Evolutionary conservation across 1,140 invertebrate species (phyloP), one percentile per base, ranked within the genome.

Genomic region (Berghia stephanieae): DNA sequence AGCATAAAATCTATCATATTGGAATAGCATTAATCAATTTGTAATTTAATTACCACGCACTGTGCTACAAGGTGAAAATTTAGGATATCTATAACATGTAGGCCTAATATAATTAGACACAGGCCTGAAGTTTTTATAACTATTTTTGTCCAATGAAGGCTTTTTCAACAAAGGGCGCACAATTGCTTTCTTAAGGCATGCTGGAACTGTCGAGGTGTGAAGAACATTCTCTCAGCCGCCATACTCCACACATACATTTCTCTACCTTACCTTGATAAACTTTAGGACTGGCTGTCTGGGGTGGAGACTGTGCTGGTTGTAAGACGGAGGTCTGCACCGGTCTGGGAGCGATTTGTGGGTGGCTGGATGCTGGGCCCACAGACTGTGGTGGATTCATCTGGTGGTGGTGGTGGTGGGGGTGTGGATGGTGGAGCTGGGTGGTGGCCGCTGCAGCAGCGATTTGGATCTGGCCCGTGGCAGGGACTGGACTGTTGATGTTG

Each of bases 391-490:
- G 63, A 27, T 67, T 68, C 34, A 52, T 75, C 31, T 49, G 69
- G 24, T 81, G 82, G 52, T 81, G 82, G 27, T 72, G 75, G 72
- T 13, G 43, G 34, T 6, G 49, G 44, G 13, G 78, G 80, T 76
- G 82, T 86, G 44, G 81, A n/a, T 82, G 31, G 81, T 81, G 38
- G 82, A 81, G 49, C 60, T 84, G 63, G 78, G 77, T 72, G 81
- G 83, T 18, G 40, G 55, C 34, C 55, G 57, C 44, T 49, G 60
- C 67, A 24, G 69, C n/a, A 34, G 78, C 40, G 49, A 60, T 8
- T n/a, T n/a, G n/a, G n/a, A n/a, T 63, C 57, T 4, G 63, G 73
- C 1, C 46, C 57, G 10, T 79, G 67, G 18, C 34, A 5, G 73
- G 60, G 21, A n/a, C 42, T 63, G 73, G 31, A 40, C 31, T 55